These are phyloP conservation scores for Drosophila birchii DNA, from an alignment of 2,888 invertebrate species.

Conservation along the genomic window DNA sequence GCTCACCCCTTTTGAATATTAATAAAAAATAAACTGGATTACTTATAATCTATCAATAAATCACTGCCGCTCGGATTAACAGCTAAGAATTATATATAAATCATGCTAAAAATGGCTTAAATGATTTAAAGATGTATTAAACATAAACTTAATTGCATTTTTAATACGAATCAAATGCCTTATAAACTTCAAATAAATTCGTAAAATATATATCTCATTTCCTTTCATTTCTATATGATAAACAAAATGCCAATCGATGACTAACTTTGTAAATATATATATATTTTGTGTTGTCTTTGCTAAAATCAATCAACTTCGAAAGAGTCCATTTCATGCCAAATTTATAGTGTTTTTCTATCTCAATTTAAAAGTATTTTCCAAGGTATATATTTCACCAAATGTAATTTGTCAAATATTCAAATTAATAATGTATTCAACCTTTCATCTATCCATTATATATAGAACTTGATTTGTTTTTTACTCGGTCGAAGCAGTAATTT, in stretches of 20 bases:
- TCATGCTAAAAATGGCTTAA: background rate
- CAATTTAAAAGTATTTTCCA: background rate
- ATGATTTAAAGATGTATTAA: background rate
- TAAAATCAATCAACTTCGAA: background rate
- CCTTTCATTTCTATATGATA: too few species aligned
- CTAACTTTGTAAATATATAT: background rate
- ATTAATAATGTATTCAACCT: constrained; percentile 26
- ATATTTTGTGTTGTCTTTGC: background rate
- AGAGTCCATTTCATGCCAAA: background rate
- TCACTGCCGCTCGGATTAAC: background rate
- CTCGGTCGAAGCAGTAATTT: constrained; percentile 14
- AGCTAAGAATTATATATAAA: background rate
- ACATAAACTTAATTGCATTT: background rate
- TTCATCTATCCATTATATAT: constrained; percentile 32
- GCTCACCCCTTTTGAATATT: background rate
- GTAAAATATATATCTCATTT: too few species aligned
- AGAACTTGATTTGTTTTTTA: constrained; percentile 33
- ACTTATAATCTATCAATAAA: background rate
- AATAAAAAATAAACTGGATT: background rate
- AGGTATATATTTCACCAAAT: constrained; percentile 28
- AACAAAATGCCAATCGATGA: constrained; percentile 2
- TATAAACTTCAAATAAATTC: background rate
- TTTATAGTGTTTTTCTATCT: background rate
- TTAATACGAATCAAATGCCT: background rate
- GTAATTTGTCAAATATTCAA: constrained; percentile 24